Conservation (phyloP, 1,140 invertebrate genomes). For the Sitophilus oryzae region DNA sequence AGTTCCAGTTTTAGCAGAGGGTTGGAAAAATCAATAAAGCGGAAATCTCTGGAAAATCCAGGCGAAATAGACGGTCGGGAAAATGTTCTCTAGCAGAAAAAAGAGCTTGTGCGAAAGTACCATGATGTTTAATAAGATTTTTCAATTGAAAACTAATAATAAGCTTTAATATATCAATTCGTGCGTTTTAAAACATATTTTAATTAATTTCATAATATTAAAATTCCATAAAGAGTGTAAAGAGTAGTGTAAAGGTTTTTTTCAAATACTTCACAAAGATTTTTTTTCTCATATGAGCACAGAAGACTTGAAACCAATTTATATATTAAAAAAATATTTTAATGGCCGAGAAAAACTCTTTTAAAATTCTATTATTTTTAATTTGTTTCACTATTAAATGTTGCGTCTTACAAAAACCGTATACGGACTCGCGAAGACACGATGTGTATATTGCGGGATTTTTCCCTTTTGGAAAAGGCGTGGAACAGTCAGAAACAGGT, state of each 20-base stretch:
- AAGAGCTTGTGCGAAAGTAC: neutral
- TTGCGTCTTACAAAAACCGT: conserved; percentile 48
- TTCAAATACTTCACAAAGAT: neutral
- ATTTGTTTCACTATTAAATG: conserved; percentile 16
- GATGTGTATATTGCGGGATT: conserved; percentile 89
- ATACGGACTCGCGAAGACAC: conserved; percentile 50
- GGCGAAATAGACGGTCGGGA: conserved; percentile 10
- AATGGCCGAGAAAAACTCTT: conserved; percentile 6
- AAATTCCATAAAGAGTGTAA: neutral
- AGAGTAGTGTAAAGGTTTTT: neutral
- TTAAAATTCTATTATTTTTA: conserved; percentile 9
- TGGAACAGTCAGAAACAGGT: conserved; percentile 63
- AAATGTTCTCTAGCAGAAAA: conserved; percentile 10
- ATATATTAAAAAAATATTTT: conserved; percentile 9
- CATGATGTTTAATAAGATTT: neutral
- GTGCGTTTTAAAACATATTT: neutral
- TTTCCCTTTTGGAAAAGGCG: conserved; percentile 77
- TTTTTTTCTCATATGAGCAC: neutral
- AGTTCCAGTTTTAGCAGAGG: conserved; percentile 5
- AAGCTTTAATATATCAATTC: neutral
- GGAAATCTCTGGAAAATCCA: conserved; percentile 1
- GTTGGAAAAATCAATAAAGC: conserved; percentile 17
- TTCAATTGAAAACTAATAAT: too few species aligned
- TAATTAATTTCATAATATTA: neutral
- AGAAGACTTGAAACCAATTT: neutral